Evolutionary conservation across 2,888 invertebrate species (phyloP).

Genomic region (Heliothis peltigera): DNA sequence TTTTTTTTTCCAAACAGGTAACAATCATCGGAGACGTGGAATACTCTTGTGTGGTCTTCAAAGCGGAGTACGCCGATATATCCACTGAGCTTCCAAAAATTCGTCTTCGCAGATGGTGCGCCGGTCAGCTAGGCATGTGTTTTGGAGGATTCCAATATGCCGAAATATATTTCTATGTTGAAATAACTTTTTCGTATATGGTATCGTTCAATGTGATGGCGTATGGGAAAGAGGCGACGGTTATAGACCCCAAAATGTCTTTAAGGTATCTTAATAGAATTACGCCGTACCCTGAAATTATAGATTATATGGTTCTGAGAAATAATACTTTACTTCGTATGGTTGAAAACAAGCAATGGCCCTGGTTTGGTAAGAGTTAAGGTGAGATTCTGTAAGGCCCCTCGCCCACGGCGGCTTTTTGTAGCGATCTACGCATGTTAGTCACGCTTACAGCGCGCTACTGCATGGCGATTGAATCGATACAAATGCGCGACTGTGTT

Average conservation of each 20-base stretch:
- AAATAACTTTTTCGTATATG: conserved; percentile 50
- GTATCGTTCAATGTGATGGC: conserved; percentile 1
- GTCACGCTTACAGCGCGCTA: too few species aligned
- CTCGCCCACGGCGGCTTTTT: too few species aligned
- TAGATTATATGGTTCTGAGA: too few species aligned
- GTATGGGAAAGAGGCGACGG: conserved; percentile 54
- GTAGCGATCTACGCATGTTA: too few species aligned
- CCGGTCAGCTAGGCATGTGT: conserved; percentile 57
- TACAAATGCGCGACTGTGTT: too few species aligned
- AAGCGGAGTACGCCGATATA: conserved; percentile 28
- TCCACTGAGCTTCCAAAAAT: conserved; percentile 48
- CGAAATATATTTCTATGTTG: conserved; percentile 68
- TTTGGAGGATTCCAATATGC: conserved; percentile 58
- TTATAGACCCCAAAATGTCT: conserved; percentile 48
- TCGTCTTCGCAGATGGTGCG: conserved; percentile 66
- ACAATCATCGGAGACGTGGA: conserved; percentile 65
- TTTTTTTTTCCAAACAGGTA: conserved; percentile 60
- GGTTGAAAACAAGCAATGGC: fast-evolving
- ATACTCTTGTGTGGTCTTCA: conserved; percentile 70
- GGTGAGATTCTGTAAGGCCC: too few species aligned
- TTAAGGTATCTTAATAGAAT: background rate
- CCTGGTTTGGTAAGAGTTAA: background rate
- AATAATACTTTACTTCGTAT: too few species aligned
- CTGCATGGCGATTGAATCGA: too few species aligned
- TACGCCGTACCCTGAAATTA: too few species aligned